Conservation (phyloP, 1,140 invertebrate genomes). For the Coptotermes formosanus region DNA sequence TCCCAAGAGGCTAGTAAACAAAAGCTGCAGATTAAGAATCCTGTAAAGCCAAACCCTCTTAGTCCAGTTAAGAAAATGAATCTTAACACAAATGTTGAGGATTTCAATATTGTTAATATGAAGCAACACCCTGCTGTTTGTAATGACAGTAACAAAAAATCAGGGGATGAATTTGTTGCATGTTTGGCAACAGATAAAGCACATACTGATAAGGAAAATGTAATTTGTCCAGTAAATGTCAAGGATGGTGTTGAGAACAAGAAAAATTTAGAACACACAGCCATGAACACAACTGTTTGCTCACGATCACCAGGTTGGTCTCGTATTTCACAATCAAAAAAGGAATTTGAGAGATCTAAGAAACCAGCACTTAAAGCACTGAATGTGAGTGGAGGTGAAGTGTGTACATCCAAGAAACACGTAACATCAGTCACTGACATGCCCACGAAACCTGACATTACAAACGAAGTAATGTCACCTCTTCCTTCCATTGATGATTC, state of each 20-base stretch:
- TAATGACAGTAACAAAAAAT: background rate
- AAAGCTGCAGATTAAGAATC: background rate
- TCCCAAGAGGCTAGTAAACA: background rate
- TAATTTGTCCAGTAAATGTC: background rate
- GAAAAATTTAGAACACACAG: background rate
- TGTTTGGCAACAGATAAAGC: background rate
- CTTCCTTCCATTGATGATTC: background rate
- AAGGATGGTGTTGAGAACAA: background rate
- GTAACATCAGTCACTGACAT: background rate
- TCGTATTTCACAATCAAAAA: constrained; percentile 9
- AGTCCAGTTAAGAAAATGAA: background rate
- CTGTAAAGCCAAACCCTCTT: background rate
- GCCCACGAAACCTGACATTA: background rate
- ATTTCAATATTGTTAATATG: background rate
- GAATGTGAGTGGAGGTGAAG: constrained; percentile 8
- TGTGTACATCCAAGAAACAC: background rate
- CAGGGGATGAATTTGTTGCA: background rate
- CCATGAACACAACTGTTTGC: background rate
- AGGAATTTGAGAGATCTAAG: background rate
- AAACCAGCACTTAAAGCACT: background rate
- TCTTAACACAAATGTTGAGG: background rate
- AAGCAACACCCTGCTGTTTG: background rate
- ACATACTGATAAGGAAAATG: background rate
- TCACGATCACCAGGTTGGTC: background rate
- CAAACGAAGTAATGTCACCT: background rate